Percentiles rank a stretch among this genome's conserved stretches.
Evolutionary conservation across 2,113 vertebrate species (phyloP).

Genomic region (Bujurquina vittata): DNA sequence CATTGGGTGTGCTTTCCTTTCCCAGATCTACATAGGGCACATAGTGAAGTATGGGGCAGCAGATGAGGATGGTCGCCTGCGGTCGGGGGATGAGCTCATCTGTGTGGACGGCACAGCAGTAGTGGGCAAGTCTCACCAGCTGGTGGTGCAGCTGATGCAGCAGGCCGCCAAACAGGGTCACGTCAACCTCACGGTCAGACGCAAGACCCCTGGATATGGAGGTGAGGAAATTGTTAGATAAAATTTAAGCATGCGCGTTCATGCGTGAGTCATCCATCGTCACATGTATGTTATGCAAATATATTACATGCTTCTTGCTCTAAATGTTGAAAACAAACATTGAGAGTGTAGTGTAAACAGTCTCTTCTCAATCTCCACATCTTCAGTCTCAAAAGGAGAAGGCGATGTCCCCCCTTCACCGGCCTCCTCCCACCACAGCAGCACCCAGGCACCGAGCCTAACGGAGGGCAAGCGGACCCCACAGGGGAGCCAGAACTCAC

Average conservation of each 20-base stretch:
- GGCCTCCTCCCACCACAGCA: slow-evolving; percentile 97
- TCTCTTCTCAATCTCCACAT: not conserved
- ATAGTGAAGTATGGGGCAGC: slow-evolving; percentile 97
- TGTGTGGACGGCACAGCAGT: slow-evolving; percentile 98
- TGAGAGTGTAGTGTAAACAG: not conserved
- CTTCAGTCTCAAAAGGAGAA: slow-evolving; percentile 88
- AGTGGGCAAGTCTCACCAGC: slow-evolving; percentile 98
- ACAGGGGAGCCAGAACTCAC: slow-evolving; percentile 96
- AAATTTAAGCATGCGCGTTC: not conserved
- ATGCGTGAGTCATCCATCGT: not conserved
- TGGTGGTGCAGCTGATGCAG: slow-evolving; percentile 99
- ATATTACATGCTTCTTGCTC: not conserved
- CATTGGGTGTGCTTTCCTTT: not conserved
- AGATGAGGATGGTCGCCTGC: slow-evolving; percentile 94
- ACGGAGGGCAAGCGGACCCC: slow-evolving; percentile 96
- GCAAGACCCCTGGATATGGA: slow-evolving; percentile 89
- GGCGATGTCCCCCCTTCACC: slow-evolving; percentile 92
- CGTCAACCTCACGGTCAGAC: slow-evolving; percentile 95
- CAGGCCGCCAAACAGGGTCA: slow-evolving; percentile 98
- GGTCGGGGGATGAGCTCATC: slow-evolving; percentile 96
- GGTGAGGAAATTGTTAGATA: slow-evolving; percentile 75
- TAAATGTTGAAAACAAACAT: not conserved
- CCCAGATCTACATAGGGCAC: slow-evolving; percentile 94
- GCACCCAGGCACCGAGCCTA: slow-evolving; percentile 93
- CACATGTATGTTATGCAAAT: slow-evolving; percentile 1